Conservation (phyloP, 2,113 vertebrate species). For the Odobenus rosmarus region DNA sequence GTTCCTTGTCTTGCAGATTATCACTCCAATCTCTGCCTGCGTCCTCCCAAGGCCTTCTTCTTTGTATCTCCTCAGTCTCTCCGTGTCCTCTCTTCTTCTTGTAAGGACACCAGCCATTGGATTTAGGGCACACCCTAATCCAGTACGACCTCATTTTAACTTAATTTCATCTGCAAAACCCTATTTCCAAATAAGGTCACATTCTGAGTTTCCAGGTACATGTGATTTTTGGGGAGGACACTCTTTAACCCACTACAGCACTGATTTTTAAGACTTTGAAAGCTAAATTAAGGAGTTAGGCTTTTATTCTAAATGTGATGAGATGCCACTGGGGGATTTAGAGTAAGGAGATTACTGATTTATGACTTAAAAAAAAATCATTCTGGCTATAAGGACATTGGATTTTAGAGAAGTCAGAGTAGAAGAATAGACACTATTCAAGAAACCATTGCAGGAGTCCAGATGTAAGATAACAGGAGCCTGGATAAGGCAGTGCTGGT, state of each 20-base stretch:
- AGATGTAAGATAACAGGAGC: background rate
- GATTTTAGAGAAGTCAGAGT: background rate
- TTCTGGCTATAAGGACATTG: background rate
- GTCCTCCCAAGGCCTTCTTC: background rate
- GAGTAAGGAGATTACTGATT: background rate
- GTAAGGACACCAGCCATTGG: background rate
- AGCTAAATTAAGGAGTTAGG: background rate
- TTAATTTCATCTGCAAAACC: slow-evolving; percentile 4
- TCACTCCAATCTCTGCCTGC: background rate
- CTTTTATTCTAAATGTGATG: slow-evolving; percentile 37
- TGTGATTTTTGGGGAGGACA: background rate
- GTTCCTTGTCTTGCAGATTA: background rate
- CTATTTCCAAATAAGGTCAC: slow-evolving; percentile 40
- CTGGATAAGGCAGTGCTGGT: background rate
- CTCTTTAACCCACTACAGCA: background rate
- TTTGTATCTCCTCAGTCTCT: background rate
- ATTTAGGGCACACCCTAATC: background rate
- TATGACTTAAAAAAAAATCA: background rate
- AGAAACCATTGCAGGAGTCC: background rate
- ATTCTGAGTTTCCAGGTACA: slow-evolving; percentile 8
- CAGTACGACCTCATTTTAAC: background rate
- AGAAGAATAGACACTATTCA: background rate
- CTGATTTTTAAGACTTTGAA: slow-evolving; percentile 20
- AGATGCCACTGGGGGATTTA: background rate
- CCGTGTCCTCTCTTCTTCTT: background rate